Evolutionary conservation across 1,140 invertebrate genomes (phyloP), one percentile per base, ranked within the genome.

Genomic region (Temnothorax nylanderi): DNA sequence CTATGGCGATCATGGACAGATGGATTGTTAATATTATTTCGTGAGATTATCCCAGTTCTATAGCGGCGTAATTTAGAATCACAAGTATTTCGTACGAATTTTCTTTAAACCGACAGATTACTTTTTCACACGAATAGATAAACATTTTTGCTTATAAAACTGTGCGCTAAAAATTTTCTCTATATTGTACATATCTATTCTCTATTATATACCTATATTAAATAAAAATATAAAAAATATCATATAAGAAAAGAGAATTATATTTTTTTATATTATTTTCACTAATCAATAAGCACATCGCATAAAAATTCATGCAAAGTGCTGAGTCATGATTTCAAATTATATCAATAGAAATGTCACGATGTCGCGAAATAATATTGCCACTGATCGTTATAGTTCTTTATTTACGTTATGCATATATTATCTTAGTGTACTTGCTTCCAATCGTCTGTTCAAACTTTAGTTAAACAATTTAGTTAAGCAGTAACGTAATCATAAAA

Each of bases 1-100:
- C 7, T 51, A 1, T 51, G 16, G 11, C 32, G 16, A 32, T 51
- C 21, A 32, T 6, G 37, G 34, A n/a, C 26, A 47, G 18, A 47
- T 26, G 21, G 10, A 69, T 32, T 71, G 47, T 51, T 32, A 69
- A 69, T 49, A 69, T 69, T 49, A 69, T 69, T 69, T 69, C 21
- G 41, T 47, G 44, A 69, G 44, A 47, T 69, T 21, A 67, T 67
- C 1, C 21, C 21, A 8, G 21, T 60, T 5, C 58, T 32, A 26
- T 60, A 60, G 41, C 10, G 4, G 8, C 11, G 4, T 67, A 47
- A 67, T 67, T 69, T 69, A 69, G 3, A 69, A 37, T 64, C 34
- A 37, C 62, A 60, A 26, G 58, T 7, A 64, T 16, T 37, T 37
- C 7, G 18, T 37, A 67, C 34, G 37, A 67, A 44, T 67, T 67